These are phyloP conservation scores for Pangasius krempfi DNA, from an alignment of 2,797 vertebrate species.

Conservation along the genomic window DNA sequence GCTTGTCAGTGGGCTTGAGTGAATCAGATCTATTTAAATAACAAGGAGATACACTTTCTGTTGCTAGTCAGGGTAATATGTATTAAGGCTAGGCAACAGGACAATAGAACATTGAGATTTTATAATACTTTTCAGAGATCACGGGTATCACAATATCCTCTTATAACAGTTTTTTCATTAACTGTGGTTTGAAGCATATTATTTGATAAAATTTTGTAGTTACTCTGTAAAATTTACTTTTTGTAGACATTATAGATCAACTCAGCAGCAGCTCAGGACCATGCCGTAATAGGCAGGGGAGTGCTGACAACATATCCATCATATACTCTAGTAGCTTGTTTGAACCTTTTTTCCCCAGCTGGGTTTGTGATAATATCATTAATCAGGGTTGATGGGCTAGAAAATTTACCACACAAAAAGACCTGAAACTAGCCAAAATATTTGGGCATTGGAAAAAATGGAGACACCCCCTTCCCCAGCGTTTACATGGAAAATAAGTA, in stretches of 20 bases:
- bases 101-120: neutral
- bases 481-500: too few relatives aligned
- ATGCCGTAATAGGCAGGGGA: neutral
- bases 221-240: too few relatives aligned
- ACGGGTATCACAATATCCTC: neutral
- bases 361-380: neutral
- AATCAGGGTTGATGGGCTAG: neutral
- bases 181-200: neutral
- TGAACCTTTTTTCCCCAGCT: too few relatives aligned
- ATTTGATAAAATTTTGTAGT: too few relatives aligned
- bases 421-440: too few relatives aligned
- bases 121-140: neutral
- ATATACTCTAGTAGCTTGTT: neutral
- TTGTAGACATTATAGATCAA: neutral
- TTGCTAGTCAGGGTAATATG: neutral
- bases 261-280: neutral
- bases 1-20: neutral
- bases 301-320: neutral
- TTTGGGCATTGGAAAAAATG: neutral
- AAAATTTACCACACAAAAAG: neutral
- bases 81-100: neutral
- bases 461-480: neutral
- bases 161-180: too few relatives aligned
- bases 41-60: neutral
- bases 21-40: slow-evolving; percentile 1